These are phyloP conservation scores for Anarhynchus alexandrinus DNA, from an alignment of 2,113 vertebrate genomes.

Conservation along the genomic window DNA sequence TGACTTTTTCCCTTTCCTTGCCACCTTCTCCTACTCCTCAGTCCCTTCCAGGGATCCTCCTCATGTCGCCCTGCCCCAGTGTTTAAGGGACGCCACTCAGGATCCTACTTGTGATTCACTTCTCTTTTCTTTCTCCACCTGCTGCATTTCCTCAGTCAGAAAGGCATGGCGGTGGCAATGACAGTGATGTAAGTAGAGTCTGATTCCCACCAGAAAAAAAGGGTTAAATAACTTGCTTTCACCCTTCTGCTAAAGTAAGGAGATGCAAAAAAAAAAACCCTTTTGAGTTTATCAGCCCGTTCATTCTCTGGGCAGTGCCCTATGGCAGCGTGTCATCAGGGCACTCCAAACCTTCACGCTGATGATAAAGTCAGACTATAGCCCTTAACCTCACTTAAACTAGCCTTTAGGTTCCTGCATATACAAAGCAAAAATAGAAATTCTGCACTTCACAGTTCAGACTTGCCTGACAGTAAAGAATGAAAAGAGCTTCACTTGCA, in stretches of 20 bases:
- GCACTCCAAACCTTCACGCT: fast-evolving
- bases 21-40: neutral
- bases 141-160: neutral
- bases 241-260: neutral
- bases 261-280: neutral
- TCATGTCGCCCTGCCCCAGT: neutral
- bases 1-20: neutral
- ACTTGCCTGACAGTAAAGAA: neutral
- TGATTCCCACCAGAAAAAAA: neutral
- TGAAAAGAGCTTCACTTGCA: neutral
- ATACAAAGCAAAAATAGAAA: neutral
- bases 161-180: neutral
- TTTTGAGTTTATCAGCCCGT: neutral
- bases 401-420: neutral
- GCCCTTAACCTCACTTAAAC: neutral
- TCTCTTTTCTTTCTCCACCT: neutral
- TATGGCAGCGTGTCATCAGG: neutral
- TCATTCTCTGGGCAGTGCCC: neutral
- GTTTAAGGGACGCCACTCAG: neutral
- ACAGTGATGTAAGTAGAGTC: neutral
- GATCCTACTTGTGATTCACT: neutral
- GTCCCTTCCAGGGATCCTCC: neutral
- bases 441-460: neutral
- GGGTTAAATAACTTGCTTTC: neutral
- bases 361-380: neutral